Base-by-base conservation (phyloP, 1,140 invertebrate species). In the Brachionus sp. region DNA sequence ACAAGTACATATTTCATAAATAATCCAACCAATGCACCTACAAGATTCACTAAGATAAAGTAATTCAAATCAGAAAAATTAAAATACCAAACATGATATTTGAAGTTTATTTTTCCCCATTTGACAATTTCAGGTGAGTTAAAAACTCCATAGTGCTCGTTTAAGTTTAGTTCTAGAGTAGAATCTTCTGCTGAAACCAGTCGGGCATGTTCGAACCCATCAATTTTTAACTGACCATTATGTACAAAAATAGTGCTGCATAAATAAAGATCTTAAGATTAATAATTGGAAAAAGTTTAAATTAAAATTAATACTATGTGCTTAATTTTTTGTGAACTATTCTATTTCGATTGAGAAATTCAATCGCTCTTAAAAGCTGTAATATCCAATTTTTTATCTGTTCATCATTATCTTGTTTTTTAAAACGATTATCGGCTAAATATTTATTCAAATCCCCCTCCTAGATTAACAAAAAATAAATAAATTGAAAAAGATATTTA, bases 1-100 rank as follows among this genome's bases (percentile, higher is more conserved):
- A 37, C 77, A 80, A 33, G 46, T 80, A 19, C 35, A 39, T n/a
- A 80, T 80, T 80, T 80, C 77, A 62, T 80, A 80, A 19, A 80
- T 80, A 23, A 80, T 62, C 77, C 77, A 80, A 13, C 77, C 77
- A 10, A 70, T 39, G n/a, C 66, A 70, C 66, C 66, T 70, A 5
- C 33, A 66, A 57, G 1, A 42, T 42, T 42, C 6, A 42, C 6
- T 19, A 23, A 5, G 9, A 9, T 10, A 66, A 66, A 33, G 12
- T 33, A 13, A n/a, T 0, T 25, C 29, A 16, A n/a, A 9, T 68
- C 13, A 29, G 10, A 13, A 7, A n/a, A 33, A 68, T 19, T 19
- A 7, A 62, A 23, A 19, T 19, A 80, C 77, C 77, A 80, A 19
- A 66, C 33, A 44, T 80, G 77, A 25, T 80, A 80, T 13, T 80